phyloP scores from a whole-genome alignment of 92 coral and sea anemone genomes.

The Meandrina meandrites region DNA sequence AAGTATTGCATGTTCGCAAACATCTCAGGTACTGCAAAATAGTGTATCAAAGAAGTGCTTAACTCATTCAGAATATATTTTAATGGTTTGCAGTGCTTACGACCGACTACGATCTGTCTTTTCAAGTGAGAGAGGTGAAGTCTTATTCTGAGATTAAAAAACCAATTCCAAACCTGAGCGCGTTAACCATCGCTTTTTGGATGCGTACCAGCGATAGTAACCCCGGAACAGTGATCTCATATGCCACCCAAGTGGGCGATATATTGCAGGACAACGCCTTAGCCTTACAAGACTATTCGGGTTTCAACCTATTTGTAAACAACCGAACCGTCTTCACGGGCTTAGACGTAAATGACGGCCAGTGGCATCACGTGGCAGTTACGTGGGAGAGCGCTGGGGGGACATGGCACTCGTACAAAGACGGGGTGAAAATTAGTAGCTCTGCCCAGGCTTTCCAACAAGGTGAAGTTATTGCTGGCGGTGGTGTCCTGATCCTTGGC shows the following conservation, averaged over 20 bases:
- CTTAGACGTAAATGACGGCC: conserved; percentile 63
- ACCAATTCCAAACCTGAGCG: conserved; percentile 60
- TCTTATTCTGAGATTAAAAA: conserved; percentile 59
- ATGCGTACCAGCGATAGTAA: conserved; percentile 70
- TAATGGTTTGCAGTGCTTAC: conserved; percentile 56
- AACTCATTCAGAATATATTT: not conserved
- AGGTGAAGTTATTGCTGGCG: conserved; percentile 73
- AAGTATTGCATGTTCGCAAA: not conserved
- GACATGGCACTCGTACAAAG: conserved; percentile 70
- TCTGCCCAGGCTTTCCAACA: conserved; percentile 64
- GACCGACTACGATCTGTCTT: conserved; percentile 71
- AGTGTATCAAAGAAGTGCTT: not conserved
- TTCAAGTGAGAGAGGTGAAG: conserved; percentile 55
- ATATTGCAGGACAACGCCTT: conserved; percentile 80
- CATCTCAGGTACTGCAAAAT: not conserved
- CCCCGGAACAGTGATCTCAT: conserved; percentile 74
- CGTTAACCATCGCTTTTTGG: conserved; percentile 74
- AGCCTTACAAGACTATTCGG: conserved; percentile 74
- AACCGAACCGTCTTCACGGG: conserved; percentile 65
- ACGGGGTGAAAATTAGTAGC: conserved; percentile 46
- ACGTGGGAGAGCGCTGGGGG: conserved; percentile 78
- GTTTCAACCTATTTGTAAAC: conserved; percentile 66
- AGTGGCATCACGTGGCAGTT: conserved; percentile 90
- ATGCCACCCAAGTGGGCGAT: conserved; percentile 57
- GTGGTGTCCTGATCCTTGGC: conserved; percentile 78